Evolutionary conservation across 2,113 vertebrate genomes (phyloP).

Genomic region (Gavialis gangeticus): DNA sequence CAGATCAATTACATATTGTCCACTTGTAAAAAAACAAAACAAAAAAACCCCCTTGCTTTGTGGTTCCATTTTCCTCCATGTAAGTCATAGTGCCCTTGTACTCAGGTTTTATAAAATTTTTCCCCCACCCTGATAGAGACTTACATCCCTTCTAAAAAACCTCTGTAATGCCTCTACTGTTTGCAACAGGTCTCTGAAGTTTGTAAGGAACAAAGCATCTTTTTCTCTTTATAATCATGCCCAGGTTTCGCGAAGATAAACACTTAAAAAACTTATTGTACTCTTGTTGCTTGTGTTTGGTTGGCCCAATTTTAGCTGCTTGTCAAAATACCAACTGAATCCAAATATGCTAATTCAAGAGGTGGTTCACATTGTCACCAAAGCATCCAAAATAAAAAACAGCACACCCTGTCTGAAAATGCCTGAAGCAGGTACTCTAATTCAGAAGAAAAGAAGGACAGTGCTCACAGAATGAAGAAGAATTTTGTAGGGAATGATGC

Average conservation of each 20-base stretch:
- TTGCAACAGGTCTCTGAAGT: not conserved
- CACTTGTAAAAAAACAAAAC: not conserved
- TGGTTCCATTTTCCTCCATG: not conserved
- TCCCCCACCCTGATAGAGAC: not conserved
- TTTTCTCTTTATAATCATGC: not conserved
- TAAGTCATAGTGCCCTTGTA: not conserved
- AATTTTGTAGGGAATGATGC: not conserved
- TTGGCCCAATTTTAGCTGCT: not conserved
- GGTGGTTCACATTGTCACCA: not conserved
- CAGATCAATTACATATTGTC: not conserved
- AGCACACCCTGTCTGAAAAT: not conserved
- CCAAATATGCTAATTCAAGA: not conserved
- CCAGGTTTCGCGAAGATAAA: not conserved
- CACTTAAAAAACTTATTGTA: not conserved
- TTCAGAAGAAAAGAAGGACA: not conserved
- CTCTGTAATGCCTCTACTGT: not conserved
- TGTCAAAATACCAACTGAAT: not conserved
- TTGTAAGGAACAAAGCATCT: not conserved
- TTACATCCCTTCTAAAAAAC: not conserved
- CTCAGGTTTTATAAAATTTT: not conserved
- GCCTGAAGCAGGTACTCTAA: not conserved
- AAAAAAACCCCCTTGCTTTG: too few species aligned
- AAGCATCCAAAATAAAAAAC: not conserved
- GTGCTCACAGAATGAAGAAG: not conserved
- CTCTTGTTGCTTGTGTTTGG: not conserved